These are phyloP conservation scores for Triplophysa rosa DNA, from an alignment of 2,113 vertebrate species.

Conservation along the genomic window DNA sequence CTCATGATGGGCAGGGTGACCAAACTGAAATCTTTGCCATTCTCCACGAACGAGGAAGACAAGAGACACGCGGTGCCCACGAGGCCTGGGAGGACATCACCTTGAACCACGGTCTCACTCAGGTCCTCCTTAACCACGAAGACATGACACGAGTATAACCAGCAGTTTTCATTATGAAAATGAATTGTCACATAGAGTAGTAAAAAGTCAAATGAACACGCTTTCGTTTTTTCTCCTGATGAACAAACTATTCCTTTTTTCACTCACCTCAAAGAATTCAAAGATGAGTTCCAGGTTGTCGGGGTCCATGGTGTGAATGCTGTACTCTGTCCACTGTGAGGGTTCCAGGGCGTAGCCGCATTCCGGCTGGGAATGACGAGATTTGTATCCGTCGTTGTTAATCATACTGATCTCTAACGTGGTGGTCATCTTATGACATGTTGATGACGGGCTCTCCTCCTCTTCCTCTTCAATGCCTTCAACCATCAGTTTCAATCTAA, in stretches of 20 bases:
- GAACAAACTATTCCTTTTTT: not conserved
- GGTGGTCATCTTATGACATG: conserved; percentile 82
- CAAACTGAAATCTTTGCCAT: conserved; percentile 82
- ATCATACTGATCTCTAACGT: conserved; percentile 89
- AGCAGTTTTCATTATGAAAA: not conserved
- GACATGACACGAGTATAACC: not conserved
- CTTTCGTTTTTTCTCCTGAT: not conserved
- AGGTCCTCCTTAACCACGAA: conserved; percentile 83
- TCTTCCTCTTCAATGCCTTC: conserved; percentile 87
- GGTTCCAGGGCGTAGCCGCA: conserved; percentile 89
- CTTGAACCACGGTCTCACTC: conserved; percentile 85
- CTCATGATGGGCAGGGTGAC: conserved; percentile 94
- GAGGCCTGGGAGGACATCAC: conserved; percentile 82
- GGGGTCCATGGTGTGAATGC: conserved; percentile 94
- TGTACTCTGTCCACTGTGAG: conserved; percentile 90
- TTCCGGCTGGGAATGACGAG: conserved; percentile 91
- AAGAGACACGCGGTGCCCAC: conserved; percentile 92
- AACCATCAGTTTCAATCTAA: conserved; percentile 85
- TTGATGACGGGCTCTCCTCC: conserved; percentile 69
- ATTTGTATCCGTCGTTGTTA: conserved; percentile 81
- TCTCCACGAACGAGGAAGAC: conserved; percentile 87
- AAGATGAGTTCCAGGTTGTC: conserved; percentile 95
- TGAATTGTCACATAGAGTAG: no score
- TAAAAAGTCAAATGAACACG: no score
- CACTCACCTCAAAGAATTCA: conserved; percentile 94